Percentiles rank a stretch among this genome's conserved stretches.
Conservation (phyloP, 2,888 invertebrate genomes). For the Sphaerophoria taeniata region DNA sequence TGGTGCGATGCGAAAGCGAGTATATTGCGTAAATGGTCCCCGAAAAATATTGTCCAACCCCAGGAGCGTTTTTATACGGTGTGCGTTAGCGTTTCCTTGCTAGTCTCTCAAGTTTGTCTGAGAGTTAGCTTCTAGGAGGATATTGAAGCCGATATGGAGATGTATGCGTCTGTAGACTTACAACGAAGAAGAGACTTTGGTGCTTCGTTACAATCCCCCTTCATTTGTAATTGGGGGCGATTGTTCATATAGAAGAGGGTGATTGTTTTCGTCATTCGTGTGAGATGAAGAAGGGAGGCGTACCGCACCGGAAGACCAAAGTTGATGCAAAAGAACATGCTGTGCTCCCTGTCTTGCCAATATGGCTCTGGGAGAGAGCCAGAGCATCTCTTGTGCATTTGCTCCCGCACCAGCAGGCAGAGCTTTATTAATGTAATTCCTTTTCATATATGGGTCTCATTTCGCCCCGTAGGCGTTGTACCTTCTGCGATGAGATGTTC, state of each 20-base stretch:
- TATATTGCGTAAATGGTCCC: conserved; percentile 67
- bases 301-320: conserved; percentile 66
- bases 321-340: conserved; percentile 67
- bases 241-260: conserved; percentile 30
- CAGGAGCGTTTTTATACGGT: conserved; percentile 24
- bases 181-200: conserved; percentile 27
- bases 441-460: conserved; percentile 74
- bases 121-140: conserved; percentile 36
- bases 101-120: conserved; percentile 43
- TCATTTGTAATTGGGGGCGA: conserved; percentile 19
- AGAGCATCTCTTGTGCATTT: conserved; percentile 57
- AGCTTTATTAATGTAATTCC: conserved; percentile 74
- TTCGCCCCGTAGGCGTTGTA: conserved; percentile 70
- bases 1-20: neutral
- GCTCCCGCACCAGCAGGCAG: conserved; percentile 70
- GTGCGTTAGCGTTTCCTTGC: conserved; percentile 58
- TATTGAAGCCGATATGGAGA: conserved; percentile 21
- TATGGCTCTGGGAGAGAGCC: conserved; percentile 43
- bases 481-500: conserved; percentile 51
- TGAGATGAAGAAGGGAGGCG: conserved; percentile 38
- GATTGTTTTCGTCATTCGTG: conserved; percentile 47
- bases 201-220: conserved; percentile 67
- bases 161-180: conserved; percentile 46
- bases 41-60: conserved; percentile 45
- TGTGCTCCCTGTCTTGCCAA: conserved; percentile 57